Evolutionary conservation across 2,888 invertebrate genomes (phyloP).

Genomic region (Blera fallax): DNA sequence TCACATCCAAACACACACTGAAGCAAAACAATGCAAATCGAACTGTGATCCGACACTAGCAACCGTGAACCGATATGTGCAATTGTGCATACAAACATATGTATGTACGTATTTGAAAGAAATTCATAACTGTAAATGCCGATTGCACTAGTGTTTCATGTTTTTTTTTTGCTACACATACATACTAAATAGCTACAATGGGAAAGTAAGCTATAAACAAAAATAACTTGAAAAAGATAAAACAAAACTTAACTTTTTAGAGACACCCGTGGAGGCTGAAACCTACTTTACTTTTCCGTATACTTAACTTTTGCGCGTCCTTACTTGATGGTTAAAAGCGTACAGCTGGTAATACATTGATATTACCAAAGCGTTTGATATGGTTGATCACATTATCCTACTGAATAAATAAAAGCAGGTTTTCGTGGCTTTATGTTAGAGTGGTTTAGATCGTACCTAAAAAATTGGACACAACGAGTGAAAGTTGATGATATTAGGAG

Average conservation of each 20-base stretch:
- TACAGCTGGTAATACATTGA: too few relatives aligned
- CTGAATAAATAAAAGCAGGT: too few relatives aligned
- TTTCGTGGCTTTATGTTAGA: too few relatives aligned
- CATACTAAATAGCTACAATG: not conserved
- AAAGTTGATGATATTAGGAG: too few relatives aligned
- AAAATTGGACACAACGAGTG: too few relatives aligned
- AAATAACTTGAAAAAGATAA: not conserved
- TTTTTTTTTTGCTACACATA: not conserved
- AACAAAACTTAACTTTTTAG: not conserved
- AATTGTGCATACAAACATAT: not conserved
- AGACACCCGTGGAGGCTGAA: not conserved
- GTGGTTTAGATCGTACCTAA: too few relatives aligned
- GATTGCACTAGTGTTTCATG: not conserved
- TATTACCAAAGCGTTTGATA: too few relatives aligned
- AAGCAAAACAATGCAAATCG: not conserved
- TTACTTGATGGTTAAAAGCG: too few relatives aligned
- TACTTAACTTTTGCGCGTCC: not conserved
- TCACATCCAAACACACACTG: slow-evolving; percentile 5
- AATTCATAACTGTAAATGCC: not conserved
- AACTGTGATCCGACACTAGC: not conserved
- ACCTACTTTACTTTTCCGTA: not conserved
- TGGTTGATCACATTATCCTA: too few relatives aligned
- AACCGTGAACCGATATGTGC: not conserved
- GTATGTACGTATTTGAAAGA: slow-evolving; percentile 2
- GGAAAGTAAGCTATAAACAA: not conserved